A percentile compares a stretch with the other conserved stretches of the same genome.
phyloP scores from a whole-genome alignment of 2,113 vertebrate species.

The Oreotrochilus melanogaster region DNA sequence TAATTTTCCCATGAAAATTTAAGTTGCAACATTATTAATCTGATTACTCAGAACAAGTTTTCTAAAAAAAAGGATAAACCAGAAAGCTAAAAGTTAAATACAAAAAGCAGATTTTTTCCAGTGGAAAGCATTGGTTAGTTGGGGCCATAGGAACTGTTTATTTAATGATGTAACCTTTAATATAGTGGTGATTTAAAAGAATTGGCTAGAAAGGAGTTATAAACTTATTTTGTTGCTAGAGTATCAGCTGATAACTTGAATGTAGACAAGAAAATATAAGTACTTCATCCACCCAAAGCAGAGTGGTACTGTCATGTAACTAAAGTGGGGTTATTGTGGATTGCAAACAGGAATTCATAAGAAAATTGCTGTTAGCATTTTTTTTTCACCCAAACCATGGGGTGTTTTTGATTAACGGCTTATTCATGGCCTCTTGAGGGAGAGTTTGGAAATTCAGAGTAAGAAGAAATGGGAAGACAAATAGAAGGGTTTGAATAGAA shows the following conservation, averaged over 20 bases:
- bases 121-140: not conserved
- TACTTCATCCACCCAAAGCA: not conserved
- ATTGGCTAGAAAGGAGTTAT: not conserved
- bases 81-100: not conserved
- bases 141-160: not conserved
- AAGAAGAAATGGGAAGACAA: conserved; percentile 23
- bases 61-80: not conserved
- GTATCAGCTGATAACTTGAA: not conserved
- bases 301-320: not conserved
- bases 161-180: conserved; percentile 22
- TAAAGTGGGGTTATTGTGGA: not conserved
- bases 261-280: not conserved
- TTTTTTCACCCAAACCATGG: conserved; percentile 3
- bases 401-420: conserved; percentile 63
- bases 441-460: conserved; percentile 18
- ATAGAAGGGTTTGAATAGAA: conserved; percentile 6
- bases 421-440: conserved; percentile 41
- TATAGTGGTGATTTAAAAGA: not conserved
- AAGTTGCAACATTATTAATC: not conserved
- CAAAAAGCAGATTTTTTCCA: not conserved
- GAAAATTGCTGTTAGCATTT: not conserved
- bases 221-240: not conserved
- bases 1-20: conserved; percentile 43
- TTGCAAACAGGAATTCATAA: not conserved
- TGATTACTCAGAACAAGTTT: not conserved